Percentiles rank a stretch among this genome's conserved stretches.
Evolutionary conservation across 2,888 invertebrate species (phyloP).

Genomic region (Ommatoiulus sabulosus): DNA sequence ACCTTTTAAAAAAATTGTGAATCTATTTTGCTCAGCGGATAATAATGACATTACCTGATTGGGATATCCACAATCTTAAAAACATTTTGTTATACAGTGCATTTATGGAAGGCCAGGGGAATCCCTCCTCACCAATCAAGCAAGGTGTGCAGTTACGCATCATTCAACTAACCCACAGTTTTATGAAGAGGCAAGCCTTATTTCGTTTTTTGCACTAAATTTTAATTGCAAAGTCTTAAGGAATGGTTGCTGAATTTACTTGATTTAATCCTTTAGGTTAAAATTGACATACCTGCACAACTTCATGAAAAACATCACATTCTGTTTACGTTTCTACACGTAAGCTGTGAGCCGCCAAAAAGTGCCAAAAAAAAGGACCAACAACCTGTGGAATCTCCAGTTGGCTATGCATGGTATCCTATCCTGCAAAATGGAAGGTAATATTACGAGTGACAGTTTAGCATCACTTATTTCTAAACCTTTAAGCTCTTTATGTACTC

Average conservation of each 20-base stretch:
- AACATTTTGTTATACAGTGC: conserved; percentile 71
- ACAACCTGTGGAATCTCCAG: conserved; percentile 70
- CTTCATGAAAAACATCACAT: conserved; percentile 89
- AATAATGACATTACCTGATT: not conserved
- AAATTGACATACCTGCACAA: conserved; percentile 88
- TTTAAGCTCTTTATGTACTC: not conserved
- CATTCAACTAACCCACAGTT: conserved; percentile 90
- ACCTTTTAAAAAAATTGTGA: not conserved
- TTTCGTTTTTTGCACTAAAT: not conserved
- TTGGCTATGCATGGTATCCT: conserved; percentile 96
- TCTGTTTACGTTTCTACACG: conserved; percentile 94
- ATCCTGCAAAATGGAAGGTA: conserved; percentile 81
- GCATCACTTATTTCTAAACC: not conserved
- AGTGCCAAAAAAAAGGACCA: conserved; percentile 77
- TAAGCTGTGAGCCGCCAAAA: conserved; percentile 82
- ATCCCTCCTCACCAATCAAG: conserved; percentile 75
- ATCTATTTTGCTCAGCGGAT: not conserved
- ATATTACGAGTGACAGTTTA: conserved; percentile 59
- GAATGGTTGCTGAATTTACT: not conserved
- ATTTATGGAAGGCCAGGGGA: conserved; percentile 79
- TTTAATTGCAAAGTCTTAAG: not conserved
- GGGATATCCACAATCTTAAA: not conserved
- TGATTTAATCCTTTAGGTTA: conserved; percentile 71
- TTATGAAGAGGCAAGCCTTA: conserved; percentile 81
- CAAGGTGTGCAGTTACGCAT: conserved; percentile 78